Conservation (phyloP, 64 coral and sea anemone genomes). For the Platygyra sinensis region DNA sequence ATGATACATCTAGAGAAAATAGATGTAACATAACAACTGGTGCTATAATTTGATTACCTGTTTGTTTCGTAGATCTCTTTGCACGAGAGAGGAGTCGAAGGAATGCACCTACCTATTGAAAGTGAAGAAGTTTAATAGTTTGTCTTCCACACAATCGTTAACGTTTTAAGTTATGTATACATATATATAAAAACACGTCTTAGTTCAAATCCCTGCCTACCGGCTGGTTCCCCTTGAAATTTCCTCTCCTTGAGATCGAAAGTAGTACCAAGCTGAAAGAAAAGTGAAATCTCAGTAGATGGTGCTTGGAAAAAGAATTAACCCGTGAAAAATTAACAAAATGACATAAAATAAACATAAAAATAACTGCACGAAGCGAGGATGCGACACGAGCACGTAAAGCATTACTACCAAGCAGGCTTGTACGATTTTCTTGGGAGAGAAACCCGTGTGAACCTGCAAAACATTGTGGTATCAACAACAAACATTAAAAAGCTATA, state of each 20-base stretch:
- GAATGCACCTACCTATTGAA: neutral
- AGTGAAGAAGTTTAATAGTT: neutral
- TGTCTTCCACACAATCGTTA: too few relatives aligned
- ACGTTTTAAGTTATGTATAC: too few relatives aligned
- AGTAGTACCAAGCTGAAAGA: constrained; percentile 6
- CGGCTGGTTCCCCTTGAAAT: neutral
- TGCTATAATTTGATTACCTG: neutral
- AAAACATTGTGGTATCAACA: too few relatives aligned
- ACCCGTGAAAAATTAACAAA: neutral
- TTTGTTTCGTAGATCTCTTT: constrained; percentile 19
- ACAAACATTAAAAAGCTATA: too few relatives aligned
- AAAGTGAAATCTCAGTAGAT: neutral
- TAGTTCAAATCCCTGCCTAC: neutral
- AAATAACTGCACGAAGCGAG: neutral
- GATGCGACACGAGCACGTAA: too few relatives aligned
- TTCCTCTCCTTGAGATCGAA: neutral
- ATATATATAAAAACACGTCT: neutral
- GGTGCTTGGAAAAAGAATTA: neutral
- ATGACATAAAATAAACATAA: neutral
- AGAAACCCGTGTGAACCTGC: too few relatives aligned
- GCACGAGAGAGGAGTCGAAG: neutral
- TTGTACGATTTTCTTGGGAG: too few relatives aligned
- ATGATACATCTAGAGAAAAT: too few relatives aligned
- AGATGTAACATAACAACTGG: too few relatives aligned
- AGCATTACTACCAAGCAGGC: too few relatives aligned